Evolutionary conservation across 2,888 invertebrate genomes (phyloP).

Genomic region (Nymphalis urticae): DNA sequence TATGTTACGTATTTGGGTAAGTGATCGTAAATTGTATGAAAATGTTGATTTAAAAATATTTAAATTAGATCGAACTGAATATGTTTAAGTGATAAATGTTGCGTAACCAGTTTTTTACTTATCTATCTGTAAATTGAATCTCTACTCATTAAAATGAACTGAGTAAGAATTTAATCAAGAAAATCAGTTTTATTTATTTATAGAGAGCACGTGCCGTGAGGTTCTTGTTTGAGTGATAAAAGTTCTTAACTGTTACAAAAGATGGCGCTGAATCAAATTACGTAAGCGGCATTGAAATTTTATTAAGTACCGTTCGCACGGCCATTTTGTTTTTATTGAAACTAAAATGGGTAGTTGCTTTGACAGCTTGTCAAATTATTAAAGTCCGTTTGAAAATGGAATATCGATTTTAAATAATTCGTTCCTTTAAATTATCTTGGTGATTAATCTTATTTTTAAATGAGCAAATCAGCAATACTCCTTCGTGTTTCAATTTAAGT

Average conservation of each 20-base stretch:
- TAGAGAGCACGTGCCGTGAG: slow-evolving; percentile 2
- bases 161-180: neutral
- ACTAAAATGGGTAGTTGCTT: neutral
- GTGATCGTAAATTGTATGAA: slow-evolving; percentile 4
- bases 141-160: too few species aligned
- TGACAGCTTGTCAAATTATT: too few species aligned
- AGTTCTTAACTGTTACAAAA: slow-evolving; percentile 37
- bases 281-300: neutral
- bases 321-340: neutral
- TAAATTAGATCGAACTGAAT: slow-evolving; percentile 1
- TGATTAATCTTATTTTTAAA: slow-evolving; percentile 1
- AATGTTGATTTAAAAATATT: slow-evolving; percentile 4
- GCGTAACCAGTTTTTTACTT: neutral
- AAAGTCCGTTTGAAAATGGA: too few species aligned
- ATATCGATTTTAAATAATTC: too few species aligned
- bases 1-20: slow-evolving; percentile 5
- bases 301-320: neutral
- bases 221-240: slow-evolving; percentile 14
- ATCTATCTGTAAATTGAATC: neutral
- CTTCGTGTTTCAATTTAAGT: slow-evolving; percentile 40
- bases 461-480: neutral
- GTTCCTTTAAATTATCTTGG: neutral
- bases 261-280: slow-evolving; percentile 42
- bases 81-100: neutral
- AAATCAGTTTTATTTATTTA: slow-evolving; percentile 6